phyloP scores from a whole-genome alignment of 1,140 invertebrate species.

The Magallana gigas region DNA sequence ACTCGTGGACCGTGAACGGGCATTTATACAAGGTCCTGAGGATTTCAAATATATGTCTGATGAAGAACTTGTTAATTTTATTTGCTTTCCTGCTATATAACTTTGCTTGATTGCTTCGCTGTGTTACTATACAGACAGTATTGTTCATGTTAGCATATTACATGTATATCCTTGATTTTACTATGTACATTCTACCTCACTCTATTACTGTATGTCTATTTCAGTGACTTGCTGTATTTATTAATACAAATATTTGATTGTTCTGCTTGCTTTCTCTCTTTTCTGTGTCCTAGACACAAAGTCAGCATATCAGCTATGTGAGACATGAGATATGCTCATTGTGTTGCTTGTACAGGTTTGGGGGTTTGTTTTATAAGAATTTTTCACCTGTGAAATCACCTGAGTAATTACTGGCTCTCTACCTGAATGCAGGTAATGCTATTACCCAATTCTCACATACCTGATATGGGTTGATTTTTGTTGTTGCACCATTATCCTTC shows the following conservation, averaged over 20 bases:
- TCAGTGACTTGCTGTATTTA: neutral
- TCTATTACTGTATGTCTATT: neutral
- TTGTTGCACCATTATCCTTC: neutral
- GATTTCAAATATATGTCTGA: conserved; percentile 35
- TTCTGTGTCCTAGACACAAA: neutral
- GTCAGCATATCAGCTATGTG: conserved; percentile 31
- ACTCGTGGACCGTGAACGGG: conserved; percentile 63
- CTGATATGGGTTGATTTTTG: conserved; percentile 1
- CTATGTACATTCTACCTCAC: neutral
- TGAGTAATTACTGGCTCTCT: neutral
- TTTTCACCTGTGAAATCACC: neutral
- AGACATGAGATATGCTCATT: neutral
- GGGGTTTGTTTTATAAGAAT: neutral
- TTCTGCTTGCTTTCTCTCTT: neutral
- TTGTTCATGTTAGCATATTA: no score
- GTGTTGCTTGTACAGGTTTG: neutral
- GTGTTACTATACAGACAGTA: neutral
- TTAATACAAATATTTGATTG: neutral
- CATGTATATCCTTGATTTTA: neutral
- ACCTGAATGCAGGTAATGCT: conserved; percentile 18
- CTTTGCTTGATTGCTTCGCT: neutral
- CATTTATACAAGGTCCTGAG: conserved; percentile 68
- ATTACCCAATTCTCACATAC: conserved; percentile 21
- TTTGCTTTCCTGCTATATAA: conserved; percentile 28
- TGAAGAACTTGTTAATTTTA: conserved; percentile 42